Percentiles rank a stretch among this genome's conserved stretches.
phyloP scores from a whole-genome alignment of 1,140 invertebrate genomes.

The Drosophila azteca region DNA sequence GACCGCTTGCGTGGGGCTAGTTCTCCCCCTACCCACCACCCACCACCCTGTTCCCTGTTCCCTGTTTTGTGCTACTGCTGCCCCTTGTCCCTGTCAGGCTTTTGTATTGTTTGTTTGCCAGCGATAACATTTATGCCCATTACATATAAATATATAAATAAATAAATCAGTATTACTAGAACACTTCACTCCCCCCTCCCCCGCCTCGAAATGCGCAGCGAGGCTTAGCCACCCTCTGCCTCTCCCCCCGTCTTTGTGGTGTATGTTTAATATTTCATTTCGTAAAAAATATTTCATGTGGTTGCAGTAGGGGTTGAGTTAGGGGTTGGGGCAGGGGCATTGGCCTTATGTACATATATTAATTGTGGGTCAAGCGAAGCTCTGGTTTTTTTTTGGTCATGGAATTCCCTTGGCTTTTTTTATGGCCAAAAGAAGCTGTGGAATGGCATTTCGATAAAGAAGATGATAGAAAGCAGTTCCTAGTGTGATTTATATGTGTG shows the following conservation, averaged over 20 bases:
- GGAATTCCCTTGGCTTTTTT: background rate
- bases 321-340: background rate
- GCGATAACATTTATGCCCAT: constrained; percentile 78
- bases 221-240: constrained; percentile 21
- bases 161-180: constrained; percentile 80
- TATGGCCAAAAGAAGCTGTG: no score
- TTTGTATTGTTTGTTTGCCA: constrained; percentile 62
- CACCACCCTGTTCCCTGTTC: no score
- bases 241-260: background rate
- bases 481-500: no score
- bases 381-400: no score
- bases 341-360: constrained; percentile 26
- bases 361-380: constrained; percentile 23
- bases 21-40: constrained; percentile 2
- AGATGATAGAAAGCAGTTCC: background rate
- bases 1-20: constrained; percentile 60
- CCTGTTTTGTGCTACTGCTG: constrained; percentile 2
- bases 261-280: constrained; percentile 63
- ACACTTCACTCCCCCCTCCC: constrained; percentile 35
- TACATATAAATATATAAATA: constrained; percentile 79
- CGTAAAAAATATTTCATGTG: constrained; percentile 41
- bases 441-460: background rate
- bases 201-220: background rate
- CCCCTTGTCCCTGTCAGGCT: constrained; percentile 56
- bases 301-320: background rate